phyloP scores from a whole-genome alignment of 2,113 vertebrate genomes.

The Thamnaconus septentrionalis region DNA sequence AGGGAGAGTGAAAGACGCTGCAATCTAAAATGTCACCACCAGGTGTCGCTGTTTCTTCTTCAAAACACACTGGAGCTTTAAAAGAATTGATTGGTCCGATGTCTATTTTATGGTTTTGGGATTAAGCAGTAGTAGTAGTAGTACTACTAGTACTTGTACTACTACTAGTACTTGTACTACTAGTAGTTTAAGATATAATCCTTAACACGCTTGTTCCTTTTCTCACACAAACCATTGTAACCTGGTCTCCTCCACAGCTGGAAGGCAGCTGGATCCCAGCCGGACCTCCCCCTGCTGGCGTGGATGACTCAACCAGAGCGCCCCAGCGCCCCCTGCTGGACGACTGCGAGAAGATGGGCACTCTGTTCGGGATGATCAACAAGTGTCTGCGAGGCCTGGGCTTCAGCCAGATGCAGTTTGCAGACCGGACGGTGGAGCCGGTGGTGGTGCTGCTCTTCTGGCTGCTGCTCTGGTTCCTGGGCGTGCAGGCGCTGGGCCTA shows the following conservation, averaged over 20 bases:
- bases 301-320: slow-evolving; percentile 27
- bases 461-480: slow-evolving; percentile 94
- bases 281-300: slow-evolving; percentile 2
- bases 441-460: slow-evolving; percentile 92
- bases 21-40: no score
- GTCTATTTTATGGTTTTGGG: no score
- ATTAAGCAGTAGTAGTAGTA: no score
- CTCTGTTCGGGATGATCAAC: slow-evolving; percentile 94
- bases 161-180: no score
- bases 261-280: slow-evolving; percentile 4
- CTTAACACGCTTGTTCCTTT: no score
- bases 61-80: no score
- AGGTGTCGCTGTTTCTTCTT: no score
- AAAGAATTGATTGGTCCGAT: no score
- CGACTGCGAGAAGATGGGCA: slow-evolving; percentile 93
- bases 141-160: no score
- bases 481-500: slow-evolving; percentile 91
- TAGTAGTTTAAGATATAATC: no score
- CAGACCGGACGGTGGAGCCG: slow-evolving; percentile 92
- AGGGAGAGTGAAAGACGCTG: no score
- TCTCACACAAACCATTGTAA: no score
- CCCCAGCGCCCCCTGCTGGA: slow-evolving; percentile 69
- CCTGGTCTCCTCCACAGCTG: background rate
- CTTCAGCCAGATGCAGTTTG: slow-evolving; percentile 94
- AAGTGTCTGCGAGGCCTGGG: slow-evolving; percentile 88